Evolutionary conservation across 1,140 invertebrate species (phyloP).

Genomic region (Bombus vancouverensis): DNA sequence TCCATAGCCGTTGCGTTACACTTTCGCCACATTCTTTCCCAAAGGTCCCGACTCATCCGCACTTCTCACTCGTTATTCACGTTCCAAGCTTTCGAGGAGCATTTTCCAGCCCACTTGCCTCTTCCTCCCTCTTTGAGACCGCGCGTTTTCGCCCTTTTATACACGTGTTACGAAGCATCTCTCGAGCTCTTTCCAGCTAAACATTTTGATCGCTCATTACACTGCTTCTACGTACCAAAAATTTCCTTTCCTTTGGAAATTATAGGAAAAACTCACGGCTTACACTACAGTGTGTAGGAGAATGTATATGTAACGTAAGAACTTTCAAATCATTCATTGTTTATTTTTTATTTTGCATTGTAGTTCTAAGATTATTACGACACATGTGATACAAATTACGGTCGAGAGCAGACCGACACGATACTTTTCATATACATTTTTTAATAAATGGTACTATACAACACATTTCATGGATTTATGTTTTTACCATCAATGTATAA

Average conservation of each 20-base stretch:
- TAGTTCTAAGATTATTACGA: too few relatives aligned
- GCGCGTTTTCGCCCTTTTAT: slow-evolving; percentile 12
- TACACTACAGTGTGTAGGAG: too few relatives aligned
- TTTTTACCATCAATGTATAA: too few relatives aligned
- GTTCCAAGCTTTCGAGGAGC: slow-evolving; percentile 42
- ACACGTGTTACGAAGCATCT: slow-evolving; percentile 58
- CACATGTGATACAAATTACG: too few relatives aligned
- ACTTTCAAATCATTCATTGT: too few relatives aligned
- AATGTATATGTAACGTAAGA: too few relatives aligned
- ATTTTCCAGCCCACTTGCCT: slow-evolving; percentile 38
- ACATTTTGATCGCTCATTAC: slow-evolving; percentile 22
- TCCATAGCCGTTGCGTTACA: slow-evolving; percentile 17
- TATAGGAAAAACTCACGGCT: neutral
- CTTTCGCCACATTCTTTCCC: slow-evolving; percentile 48
- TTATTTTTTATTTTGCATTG: too few relatives aligned
- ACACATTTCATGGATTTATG: too few relatives aligned
- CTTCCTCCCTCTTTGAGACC: slow-evolving; percentile 8
- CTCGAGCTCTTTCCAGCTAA: slow-evolving; percentile 73
- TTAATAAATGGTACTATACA: too few relatives aligned
- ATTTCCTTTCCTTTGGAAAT: neutral
- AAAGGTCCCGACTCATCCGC: slow-evolving; percentile 15
- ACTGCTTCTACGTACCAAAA: neutral
- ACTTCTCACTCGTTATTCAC: slow-evolving; percentile 53
- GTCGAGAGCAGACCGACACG: too few relatives aligned
- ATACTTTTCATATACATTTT: too few relatives aligned